Base-by-base conservation (phyloP, 1,140 invertebrate species). In the Heliothis subflexa region DNA sequence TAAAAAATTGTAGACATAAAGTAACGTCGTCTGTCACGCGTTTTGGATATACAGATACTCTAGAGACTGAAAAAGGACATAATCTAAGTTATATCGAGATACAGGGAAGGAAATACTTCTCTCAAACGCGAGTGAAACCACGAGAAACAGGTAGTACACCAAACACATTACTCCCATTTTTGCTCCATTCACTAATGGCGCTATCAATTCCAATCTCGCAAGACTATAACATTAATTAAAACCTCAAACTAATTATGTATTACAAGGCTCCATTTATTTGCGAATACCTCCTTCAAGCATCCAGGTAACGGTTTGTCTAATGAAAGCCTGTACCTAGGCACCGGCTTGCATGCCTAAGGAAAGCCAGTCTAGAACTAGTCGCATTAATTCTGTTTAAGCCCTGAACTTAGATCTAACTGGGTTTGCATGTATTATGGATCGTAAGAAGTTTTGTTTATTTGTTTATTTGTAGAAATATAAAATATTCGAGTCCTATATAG, bases 311-410 rank as follows among this genome's bases (percentile, higher is more conserved):
- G 5, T 16, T 21, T 33, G 33, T 64, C 2, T 64, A 64, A 64
- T 64, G 61, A 64, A 64, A 64, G 33, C 61, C 33, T 16, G 61
- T 45, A 12, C 61, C 25, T 2, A 18, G 40, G 33, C n/a, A 64
- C 14, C 61, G 16, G 61, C 61, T 64, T 64, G 61, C 61, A 64
- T 64, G 61, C 61, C 61, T 64, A 64, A 64, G 45, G 61, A 64
- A 64, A 40, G 13, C 54, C 16, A 11, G 54, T 21, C 54, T 45
- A 16, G 61, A 64, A 64, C 61, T 18, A 64, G 61, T 33, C 61
- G 45, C 61, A 64, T 64, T 64, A 64, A 64, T 64, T 64, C 61
- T 64, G 61, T 45, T 64, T 64, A 45, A 64, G 16, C 7, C 25
- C 11, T 45, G 40, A 64, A 57, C 54, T 57, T 57, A 57, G 18